phyloP scores from a whole-genome alignment of 1,140 invertebrate species.

The Calliphora vicina region DNA sequence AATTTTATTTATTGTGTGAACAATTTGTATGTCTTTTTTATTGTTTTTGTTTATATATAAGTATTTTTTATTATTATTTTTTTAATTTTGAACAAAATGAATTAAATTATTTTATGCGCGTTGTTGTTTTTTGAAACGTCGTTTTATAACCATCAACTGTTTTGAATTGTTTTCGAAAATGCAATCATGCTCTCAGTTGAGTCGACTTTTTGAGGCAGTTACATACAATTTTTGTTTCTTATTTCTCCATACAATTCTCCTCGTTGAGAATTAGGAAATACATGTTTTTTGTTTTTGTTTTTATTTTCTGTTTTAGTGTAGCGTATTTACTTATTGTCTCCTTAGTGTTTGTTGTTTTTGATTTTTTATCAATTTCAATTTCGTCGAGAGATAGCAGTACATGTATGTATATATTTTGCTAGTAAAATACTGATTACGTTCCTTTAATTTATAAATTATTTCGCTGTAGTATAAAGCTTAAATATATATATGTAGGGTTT shows the following conservation, averaged over 20 bases:
- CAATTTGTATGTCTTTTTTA: not conserved
- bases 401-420: not conserved
- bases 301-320: not conserved
- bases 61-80: not conserved
- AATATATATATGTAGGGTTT: not conserved
- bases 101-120: slow-evolving; percentile 1
- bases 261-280: too few relatives aligned
- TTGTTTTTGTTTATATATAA: not conserved
- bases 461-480: too few relatives aligned
- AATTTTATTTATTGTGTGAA: slow-evolving; percentile 7
- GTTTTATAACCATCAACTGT: slow-evolving; percentile 10
- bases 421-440: not conserved
- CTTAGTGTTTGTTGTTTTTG: slow-evolving; percentile 39
- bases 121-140: slow-evolving; percentile 4
- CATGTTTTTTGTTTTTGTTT: not conserved
- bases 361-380: slow-evolving; percentile 44
- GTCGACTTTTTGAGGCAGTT: not conserved
- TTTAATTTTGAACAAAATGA: not conserved
- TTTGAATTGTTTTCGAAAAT: not conserved
- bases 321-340: not conserved
- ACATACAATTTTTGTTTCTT: not conserved
- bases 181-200: not conserved
- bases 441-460: not conserved
- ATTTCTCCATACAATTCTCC: too few relatives aligned
- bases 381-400: slow-evolving; percentile 36